phyloP scores from a whole-genome alignment of 1,140 invertebrate species.

The Drosophila gunungcola region DNA sequence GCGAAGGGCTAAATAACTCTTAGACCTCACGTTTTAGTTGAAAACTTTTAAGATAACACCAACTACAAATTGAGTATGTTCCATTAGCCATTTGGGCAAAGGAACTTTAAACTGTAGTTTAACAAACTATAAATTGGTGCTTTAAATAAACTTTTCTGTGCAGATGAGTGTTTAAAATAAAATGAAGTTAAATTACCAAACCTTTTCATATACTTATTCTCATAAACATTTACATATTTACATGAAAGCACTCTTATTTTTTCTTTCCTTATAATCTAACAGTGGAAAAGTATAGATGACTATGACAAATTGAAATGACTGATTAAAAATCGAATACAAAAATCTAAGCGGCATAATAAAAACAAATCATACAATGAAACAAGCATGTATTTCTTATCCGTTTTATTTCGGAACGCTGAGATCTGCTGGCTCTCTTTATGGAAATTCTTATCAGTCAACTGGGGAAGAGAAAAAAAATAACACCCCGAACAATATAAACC shows the following conservation, averaged over 20 bases:
- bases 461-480: slow-evolving; percentile 18
- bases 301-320: not conserved
- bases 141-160: not conserved
- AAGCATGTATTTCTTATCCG: slow-evolving; percentile 4
- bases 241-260: not conserved
- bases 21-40: slow-evolving; percentile 11
- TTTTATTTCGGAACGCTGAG: not conserved
- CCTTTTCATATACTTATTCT: not conserved
- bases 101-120: slow-evolving; percentile 19
- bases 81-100: slow-evolving; percentile 4
- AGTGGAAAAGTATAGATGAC: not conserved
- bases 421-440: slow-evolving; percentile 17
- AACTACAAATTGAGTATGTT: slow-evolving; percentile 3
- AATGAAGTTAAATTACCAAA: too few relatives aligned
- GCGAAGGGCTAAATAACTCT: not conserved
- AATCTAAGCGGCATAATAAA: not conserved
- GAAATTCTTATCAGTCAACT: slow-evolving; percentile 38
- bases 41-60: slow-evolving; percentile 10
- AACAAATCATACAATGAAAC: not conserved
- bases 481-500: slow-evolving; percentile 6
- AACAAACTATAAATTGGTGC: slow-evolving; percentile 24
- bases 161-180: too few relatives aligned
- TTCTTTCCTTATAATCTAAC: not conserved
- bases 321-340: not conserved
- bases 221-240: too few relatives aligned